A percentile compares a stretch with the other conserved stretches of the same genome.
Conservation (phyloP, 2,113 vertebrate species). For the Marmota flaviventris region DNA sequence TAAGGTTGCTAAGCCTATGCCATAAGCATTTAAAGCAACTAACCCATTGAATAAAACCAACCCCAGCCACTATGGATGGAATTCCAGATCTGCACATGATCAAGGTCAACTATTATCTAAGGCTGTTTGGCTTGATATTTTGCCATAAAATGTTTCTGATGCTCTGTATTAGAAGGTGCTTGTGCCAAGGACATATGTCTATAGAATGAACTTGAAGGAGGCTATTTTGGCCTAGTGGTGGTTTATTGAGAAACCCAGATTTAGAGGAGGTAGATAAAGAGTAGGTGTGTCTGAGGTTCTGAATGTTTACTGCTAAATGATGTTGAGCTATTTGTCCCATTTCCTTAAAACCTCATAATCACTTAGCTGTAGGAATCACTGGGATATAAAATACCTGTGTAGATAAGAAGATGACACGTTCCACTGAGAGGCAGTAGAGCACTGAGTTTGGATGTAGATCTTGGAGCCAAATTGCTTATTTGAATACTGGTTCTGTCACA, state of each 20-base stretch:
- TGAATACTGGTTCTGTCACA: not conserved
- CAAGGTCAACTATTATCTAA: not conserved
- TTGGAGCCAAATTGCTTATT: not conserved
- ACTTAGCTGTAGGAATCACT: slow-evolving; percentile 6
- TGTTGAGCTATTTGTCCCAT: not conserved
- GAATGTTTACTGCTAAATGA: slow-evolving; percentile 32
- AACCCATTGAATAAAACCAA: not conserved
- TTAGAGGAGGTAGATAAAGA: not conserved
- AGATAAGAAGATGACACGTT: not conserved
- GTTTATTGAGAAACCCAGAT: not conserved
- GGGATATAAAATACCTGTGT: not conserved
- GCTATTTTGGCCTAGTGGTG: not conserved
- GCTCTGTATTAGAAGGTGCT: not conserved
- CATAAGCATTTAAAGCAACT: not conserved
- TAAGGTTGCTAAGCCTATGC: not conserved
- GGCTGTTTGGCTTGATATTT: not conserved
- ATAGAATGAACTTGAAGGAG: not conserved
- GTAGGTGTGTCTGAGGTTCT: not conserved
- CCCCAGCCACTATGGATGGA: not conserved
- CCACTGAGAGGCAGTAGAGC: not conserved
- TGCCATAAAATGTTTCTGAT: not conserved
- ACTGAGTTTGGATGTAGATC: not conserved
- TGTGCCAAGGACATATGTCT: not conserved
- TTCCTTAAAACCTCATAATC: not conserved
- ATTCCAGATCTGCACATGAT: not conserved